Percentiles rank a stretch among this genome's conserved stretches.
Conservation (phyloP, 1,140 invertebrate species). For the Phymastichus coffea region DNA sequence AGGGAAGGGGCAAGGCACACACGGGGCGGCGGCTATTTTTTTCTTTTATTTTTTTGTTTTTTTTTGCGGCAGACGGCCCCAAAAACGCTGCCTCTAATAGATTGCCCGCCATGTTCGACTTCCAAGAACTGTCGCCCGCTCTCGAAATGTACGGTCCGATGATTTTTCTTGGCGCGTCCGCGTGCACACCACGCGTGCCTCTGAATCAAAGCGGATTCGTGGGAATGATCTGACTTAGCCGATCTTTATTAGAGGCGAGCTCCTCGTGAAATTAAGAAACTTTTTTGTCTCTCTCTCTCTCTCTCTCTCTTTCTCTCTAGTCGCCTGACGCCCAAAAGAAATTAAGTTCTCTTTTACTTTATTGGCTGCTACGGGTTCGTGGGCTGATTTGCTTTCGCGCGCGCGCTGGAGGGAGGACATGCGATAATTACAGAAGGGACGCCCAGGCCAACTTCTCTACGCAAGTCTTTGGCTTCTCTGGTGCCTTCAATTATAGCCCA, state of each 20-base stretch:
- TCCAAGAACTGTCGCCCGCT: slow-evolving; percentile 6
- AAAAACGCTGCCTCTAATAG: slow-evolving; percentile 12
- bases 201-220: too few species aligned
- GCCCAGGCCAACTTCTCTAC: too few species aligned
- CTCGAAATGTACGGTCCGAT: neutral
- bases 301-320: too few species aligned
- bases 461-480: too few species aligned
- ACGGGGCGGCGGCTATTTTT: too few species aligned
- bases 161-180: too few species aligned
- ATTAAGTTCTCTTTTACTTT: slow-evolving; percentile 24
- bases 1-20: slow-evolving; percentile 30
- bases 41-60: too few species aligned
- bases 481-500: too few species aligned
- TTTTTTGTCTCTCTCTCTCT: slow-evolving; percentile 17
- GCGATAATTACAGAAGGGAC: slow-evolving; percentile 15
- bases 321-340: too few species aligned
- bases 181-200: too few species aligned
- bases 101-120: slow-evolving; percentile 30
- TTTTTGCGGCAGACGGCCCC: too few species aligned
- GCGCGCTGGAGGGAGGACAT: neutral
- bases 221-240: slow-evolving; percentile 6
- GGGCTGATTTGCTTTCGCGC: neutral
- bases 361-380: neutral
- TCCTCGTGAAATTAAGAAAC: slow-evolving; percentile 26
- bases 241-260: slow-evolving; percentile 9